A percentile compares a stretch with the other conserved stretches of the same genome.
Evolutionary conservation across 1,140 invertebrate genomes (phyloP).

Genomic region (Musca domestica): DNA sequence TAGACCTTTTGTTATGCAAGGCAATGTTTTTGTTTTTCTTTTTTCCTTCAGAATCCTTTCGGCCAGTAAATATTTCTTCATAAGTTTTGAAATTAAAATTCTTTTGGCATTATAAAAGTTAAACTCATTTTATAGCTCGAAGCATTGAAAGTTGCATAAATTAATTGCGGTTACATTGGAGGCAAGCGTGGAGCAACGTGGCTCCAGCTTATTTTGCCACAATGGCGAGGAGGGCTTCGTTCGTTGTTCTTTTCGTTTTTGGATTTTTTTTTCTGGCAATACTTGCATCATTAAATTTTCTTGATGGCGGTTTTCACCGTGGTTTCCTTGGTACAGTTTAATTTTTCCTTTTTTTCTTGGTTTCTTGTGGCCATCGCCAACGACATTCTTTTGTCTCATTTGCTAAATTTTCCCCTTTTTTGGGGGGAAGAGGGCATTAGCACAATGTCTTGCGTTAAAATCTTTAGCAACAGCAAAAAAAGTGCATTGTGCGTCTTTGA

Average conservation of each 20-base stretch:
- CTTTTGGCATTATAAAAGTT: constrained; percentile 12
- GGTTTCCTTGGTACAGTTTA: background rate
- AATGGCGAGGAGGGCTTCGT: background rate
- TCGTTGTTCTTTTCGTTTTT: constrained; percentile 8
- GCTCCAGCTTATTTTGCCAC: too few species aligned
- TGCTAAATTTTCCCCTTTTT: too few species aligned
- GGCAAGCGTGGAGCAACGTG: background rate
- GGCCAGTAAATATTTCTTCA: constrained; percentile 10
- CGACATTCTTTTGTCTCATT: background rate
- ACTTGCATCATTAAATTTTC: background rate
- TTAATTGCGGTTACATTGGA: constrained; percentile 12
- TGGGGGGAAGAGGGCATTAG: background rate
- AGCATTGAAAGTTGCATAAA: constrained; percentile 19
- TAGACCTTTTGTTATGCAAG: too few species aligned
- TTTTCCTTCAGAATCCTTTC: background rate
- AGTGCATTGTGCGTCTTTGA: constrained; percentile 5
- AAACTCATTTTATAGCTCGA: constrained; percentile 17
- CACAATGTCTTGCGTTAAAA: too few species aligned
- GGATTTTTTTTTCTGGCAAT: background rate
- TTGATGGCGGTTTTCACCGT: background rate
- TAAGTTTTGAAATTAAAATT: constrained; percentile 21
- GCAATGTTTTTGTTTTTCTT: background rate
- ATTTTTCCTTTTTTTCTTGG: background rate
- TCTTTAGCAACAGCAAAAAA: background rate
- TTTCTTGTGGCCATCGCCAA: background rate